phyloP scores from a whole-genome alignment of 1,140 invertebrate genomes.

The Patella vulgata region DNA sequence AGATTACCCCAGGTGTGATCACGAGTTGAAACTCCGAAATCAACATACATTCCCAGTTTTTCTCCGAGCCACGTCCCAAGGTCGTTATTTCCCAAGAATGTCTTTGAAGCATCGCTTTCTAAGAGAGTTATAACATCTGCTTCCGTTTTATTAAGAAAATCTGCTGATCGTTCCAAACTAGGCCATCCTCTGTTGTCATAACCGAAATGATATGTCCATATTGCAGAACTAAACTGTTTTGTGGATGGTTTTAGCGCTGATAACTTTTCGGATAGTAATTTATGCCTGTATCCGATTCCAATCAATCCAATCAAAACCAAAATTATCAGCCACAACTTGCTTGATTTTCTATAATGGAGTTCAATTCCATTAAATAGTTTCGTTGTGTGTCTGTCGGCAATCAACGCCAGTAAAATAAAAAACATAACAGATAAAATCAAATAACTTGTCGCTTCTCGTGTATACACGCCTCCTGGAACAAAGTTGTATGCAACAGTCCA shows the following conservation, averaged over 20 bases:
- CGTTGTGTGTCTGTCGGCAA: neutral
- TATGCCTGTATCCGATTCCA: too few relatives aligned
- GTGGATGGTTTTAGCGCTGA: conserved; percentile 5
- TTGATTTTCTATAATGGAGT: neutral
- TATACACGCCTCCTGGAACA: conserved; percentile 66
- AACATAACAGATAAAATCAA: conserved; percentile 54
- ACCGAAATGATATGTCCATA: conserved; percentile 68
- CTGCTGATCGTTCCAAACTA: conserved; percentile 62
- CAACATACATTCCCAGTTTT: conserved; percentile 64
- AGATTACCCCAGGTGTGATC: conserved; percentile 67
- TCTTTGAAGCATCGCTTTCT: conserved; percentile 67
- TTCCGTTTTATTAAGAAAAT: conserved; percentile 61
- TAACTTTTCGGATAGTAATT: neutral
- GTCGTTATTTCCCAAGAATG: conserved; percentile 67
- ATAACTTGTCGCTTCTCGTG: conserved; percentile 63
- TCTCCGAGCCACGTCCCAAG: conserved; percentile 66
- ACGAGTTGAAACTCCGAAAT: conserved; percentile 66
- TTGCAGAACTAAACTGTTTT: conserved; percentile 55
- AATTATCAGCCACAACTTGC: neutral
- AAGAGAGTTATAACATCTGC: conserved; percentile 66
- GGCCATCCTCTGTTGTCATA: conserved; percentile 68
- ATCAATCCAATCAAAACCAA: too few relatives aligned
- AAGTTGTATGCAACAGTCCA: conserved; percentile 68
- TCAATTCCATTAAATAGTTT: too few relatives aligned
- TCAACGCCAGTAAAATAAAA: conserved; percentile 37